These are phyloP conservation scores for Patella vulgata DNA, from an alignment of 1,140 invertebrate genomes.

Conservation along the genomic window DNA sequence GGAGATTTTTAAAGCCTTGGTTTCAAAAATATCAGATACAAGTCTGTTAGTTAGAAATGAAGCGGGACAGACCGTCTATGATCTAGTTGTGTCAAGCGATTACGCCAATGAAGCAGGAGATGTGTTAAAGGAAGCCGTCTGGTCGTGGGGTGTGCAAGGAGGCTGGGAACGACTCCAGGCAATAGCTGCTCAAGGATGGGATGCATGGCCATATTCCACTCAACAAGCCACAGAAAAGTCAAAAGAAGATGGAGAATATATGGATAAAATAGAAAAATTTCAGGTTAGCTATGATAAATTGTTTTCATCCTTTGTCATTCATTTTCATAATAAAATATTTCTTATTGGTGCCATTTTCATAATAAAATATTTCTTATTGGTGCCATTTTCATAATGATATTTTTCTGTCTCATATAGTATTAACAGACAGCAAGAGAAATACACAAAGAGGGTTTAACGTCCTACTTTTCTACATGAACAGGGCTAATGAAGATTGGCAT, in stretches of 20 bases:
- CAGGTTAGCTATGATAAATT: too few species aligned
- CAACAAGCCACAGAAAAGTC: constrained; percentile 15
- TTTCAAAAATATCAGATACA: constrained; percentile 24
- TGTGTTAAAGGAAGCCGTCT: constrained; percentile 14
- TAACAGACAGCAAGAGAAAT: too few species aligned
- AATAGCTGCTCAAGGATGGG: constrained; percentile 39
- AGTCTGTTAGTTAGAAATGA: constrained; percentile 17
- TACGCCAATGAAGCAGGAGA: constrained; percentile 15
- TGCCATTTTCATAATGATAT: too few species aligned
- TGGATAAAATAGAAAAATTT: constrained; percentile 11
- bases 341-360: neutral
- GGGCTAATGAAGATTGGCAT: too few species aligned
- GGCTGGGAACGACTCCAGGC: constrained; percentile 25
- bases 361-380: too few species aligned
- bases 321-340: too few species aligned
- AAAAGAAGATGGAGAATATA: constrained; percentile 3
- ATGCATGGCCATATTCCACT: constrained; percentile 23
- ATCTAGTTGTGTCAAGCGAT: constrained; percentile 24
- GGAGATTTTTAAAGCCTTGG: constrained; percentile 36
- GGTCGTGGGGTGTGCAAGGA: constrained; percentile 21
- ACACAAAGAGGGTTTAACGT: too few species aligned
- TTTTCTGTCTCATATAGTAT: too few species aligned
- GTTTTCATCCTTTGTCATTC: too few species aligned
- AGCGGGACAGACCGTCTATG: constrained; percentile 39
- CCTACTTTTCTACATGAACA: too few species aligned